Base-by-base conservation (phyloP, 2,797 vertebrate genomes). In the Nothura maculosa region DNA sequence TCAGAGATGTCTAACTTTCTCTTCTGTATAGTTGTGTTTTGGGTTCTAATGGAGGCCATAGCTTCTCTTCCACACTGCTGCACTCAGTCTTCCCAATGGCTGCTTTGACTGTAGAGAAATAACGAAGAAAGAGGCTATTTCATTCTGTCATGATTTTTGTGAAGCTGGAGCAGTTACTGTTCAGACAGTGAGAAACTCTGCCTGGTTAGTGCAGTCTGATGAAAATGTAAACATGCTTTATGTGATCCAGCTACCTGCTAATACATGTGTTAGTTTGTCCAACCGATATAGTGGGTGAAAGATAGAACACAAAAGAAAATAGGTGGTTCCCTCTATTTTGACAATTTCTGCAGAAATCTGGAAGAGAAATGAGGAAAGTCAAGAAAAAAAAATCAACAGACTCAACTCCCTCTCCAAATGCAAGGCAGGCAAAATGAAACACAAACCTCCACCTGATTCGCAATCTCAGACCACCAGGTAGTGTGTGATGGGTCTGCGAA, bases 41-140 rank as follows among this genome's bases (percentile, higher is more conserved):
- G 61, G 42, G 48, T 87, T 89, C 76, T 61, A 55, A 69, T 47
- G 70, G 69, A 81, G 28, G 28, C 27, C 48, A 28, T 58, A 78
- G 27, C 6, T 87, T 18, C 57, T 66, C 15, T 69, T 92, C 42
- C 42, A 75, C 90, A 93, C 64, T 34, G 30, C 24, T 85, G 32
- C 47, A 64, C 43, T 5, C 40, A 57, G 75, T 61, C 19, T 80
- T 85, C 45, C 34, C 61, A n/a, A 74, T 68, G 42, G 82, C 16
- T 78, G 47, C 34, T 85, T 92, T 75, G 45, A 43, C 72, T 68
- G 42, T 12, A 87, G 86, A 62, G 50, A 85, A 38, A 38, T 10
- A 38, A 43, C 43, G 74, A 80, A 94, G 77, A 79, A 88, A 67
- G 34, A 85, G 83, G 36, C 19, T 85, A 36, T 69, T 95, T 92